A percentile compares a stretch with the other conserved stretches of the same genome.
Conservation (phyloP, 2,113 vertebrate genomes). For the Epinephelus cyanopodus region DNA sequence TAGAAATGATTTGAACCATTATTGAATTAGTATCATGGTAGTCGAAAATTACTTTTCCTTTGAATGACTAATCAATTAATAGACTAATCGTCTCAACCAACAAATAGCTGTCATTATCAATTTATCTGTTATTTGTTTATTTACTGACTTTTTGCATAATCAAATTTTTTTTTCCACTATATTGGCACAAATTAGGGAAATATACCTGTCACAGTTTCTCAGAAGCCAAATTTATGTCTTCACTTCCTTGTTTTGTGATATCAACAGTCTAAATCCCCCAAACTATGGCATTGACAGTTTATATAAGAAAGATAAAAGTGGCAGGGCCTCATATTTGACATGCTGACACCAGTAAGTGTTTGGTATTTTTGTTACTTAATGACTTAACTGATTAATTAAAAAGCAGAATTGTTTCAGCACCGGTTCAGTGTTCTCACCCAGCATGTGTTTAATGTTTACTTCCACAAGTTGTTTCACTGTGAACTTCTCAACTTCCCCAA, state of each 20-base stretch:
- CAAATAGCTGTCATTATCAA: too few relatives aligned
- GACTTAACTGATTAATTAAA: background rate
- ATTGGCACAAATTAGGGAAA: too few relatives aligned
- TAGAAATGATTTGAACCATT: background rate
- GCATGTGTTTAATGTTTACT: background rate
- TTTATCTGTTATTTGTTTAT: too few relatives aligned
- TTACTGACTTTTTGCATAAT: too few relatives aligned
- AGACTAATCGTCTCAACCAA: too few relatives aligned
- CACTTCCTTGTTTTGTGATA: too few relatives aligned
- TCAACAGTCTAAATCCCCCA: background rate
- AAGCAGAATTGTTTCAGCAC: background rate
- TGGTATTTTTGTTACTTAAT: background rate
- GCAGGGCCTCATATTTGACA: background rate
- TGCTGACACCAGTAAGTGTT: background rate
- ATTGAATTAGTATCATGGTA: background rate
- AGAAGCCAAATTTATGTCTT: background rate
- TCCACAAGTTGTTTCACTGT: constrained; percentile 2
- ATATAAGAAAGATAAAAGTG: background rate
- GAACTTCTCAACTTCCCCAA: constrained; percentile 20
- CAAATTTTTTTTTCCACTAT: too few relatives aligned
- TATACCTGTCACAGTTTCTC: background rate
- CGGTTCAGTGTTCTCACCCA: background rate
- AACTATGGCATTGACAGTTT: background rate
- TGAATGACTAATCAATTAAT: too few relatives aligned
- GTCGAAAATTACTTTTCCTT: too few relatives aligned